Evolutionary conservation across 2,888 invertebrate genomes (phyloP).

Genomic region (Torymus auratus): DNA sequence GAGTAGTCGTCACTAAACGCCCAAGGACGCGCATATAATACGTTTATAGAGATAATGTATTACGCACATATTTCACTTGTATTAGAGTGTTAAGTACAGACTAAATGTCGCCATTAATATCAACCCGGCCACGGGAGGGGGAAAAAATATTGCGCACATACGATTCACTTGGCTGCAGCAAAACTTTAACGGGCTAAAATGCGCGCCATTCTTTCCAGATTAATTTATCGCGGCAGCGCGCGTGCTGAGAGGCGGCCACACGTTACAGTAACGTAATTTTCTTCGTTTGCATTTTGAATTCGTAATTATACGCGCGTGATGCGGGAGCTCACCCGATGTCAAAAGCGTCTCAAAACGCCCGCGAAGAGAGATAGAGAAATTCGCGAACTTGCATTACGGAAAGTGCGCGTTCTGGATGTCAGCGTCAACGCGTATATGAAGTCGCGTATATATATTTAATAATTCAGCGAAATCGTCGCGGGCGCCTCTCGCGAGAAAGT

Average conservation of each 20-base stretch:
- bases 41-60: conserved; percentile 22
- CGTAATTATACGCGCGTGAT: neutral
- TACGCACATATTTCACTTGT: conserved; percentile 33
- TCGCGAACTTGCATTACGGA: no score
- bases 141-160: neutral
- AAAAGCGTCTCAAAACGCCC: no score
- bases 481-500: no score
- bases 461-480: no score
- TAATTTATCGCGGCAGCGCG: neutral
- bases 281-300: neutral
- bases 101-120: conserved; percentile 21
- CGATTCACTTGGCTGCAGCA: neutral
- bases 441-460: no score
- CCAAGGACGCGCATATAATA: conserved; percentile 2
- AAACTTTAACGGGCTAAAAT: neutral
- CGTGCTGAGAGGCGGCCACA: no score
- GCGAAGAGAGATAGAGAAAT: no score
- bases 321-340: neutral
- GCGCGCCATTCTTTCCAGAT: neutral
- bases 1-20: conserved; percentile 2
- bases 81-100: conserved; percentile 34
- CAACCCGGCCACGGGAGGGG: no score
- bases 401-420: no score
- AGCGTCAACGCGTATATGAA: no score
- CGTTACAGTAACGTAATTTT: no score